Evolutionary conservation across 2,888 invertebrate species (phyloP), one percentile per base, ranked within the genome.

Genomic region (Ennomos quercinarius): DNA sequence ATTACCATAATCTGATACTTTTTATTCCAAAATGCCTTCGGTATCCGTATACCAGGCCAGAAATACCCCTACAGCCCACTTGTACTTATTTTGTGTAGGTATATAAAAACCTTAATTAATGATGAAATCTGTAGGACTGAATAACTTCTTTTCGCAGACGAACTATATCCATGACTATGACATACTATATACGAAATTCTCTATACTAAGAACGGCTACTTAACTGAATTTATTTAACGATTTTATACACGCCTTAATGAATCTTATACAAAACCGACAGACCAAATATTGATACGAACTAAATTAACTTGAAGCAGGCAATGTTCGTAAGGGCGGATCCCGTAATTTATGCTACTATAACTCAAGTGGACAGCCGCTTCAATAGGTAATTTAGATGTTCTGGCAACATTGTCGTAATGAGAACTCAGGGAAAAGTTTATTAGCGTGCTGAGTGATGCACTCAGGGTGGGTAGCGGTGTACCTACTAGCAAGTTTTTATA

Each of bases 301-400:
- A 60, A 60, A 60, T 60, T 54, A 60, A 50, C 60, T 66, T 61
- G 56, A 59, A 58, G 43, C 61, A 63, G 56, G 46, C 62, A 60
- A 41, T 48, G 42, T 64, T 55, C 54, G 62, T 64, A 67, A 79
- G 84, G 89, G 89, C 87, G 89, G 86, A 77, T 73, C 81, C 77
- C 75, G 81, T 87, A 87, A 91, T 91, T 91, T 91, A 91, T 91
- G 89, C 78, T 81, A 84, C 89, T 83, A 90, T 91, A 91, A 89
- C 87, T 91, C 91, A 90, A 76, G 64, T 72, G 76, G 87, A 86
- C 89, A 83, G 87, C 83, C 80, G 78, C 79, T 74, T 76, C 89
- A 84, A 87, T 87, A 87, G 85, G 87, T 91, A 90, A 91, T 91
- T 91, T 91, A 91, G 91, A 90, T 84, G 91, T 91, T 87, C 77